A percentile compares a stretch with the other conserved stretches of the same genome.
Conservation (phyloP, 2,797 vertebrate species). For the Cuculus canorus region DNA sequence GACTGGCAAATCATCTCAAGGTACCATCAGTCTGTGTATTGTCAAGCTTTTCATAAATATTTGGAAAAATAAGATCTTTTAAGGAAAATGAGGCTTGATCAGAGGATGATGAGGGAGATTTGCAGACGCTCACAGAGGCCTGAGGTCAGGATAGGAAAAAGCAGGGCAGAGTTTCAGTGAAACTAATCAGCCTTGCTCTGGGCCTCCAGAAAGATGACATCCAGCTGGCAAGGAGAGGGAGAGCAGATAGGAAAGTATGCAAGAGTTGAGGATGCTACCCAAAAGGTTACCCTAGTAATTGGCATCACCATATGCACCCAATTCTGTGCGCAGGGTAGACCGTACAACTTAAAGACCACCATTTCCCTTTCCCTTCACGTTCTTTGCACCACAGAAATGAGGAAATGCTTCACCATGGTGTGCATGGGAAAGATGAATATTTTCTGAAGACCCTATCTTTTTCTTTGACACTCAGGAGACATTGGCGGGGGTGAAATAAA, state of each 20-base stretch:
- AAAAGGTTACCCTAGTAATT: neutral
- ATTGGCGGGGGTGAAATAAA: neutral
- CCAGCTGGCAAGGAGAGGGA: neutral
- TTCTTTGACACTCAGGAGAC: neutral
- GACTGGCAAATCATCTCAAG: neutral
- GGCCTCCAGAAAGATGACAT: neutral
- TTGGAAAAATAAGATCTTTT: neutral
- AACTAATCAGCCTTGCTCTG: neutral
- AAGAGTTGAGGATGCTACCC: neutral
- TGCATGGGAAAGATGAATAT: neutral
- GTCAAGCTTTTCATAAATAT: neutral
- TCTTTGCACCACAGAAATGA: neutral
- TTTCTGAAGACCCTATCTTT: neutral
- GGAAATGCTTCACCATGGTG: neutral
- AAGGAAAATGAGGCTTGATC: neutral
- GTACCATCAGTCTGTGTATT: neutral
- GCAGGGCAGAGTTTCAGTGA: neutral
- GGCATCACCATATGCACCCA: neutral
- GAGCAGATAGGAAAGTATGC: neutral
- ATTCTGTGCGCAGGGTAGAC: neutral
- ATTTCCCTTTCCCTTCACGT: neutral
- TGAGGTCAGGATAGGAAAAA: neutral
- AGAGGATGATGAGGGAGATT: neutral
- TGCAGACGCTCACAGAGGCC: neutral
- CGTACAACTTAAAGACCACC: fast-evolving